Percentiles rank a stretch among this genome's conserved stretches.
phyloP scores from a whole-genome alignment of 2,888 invertebrate species.

The Rhyacophila evoluta region DNA sequence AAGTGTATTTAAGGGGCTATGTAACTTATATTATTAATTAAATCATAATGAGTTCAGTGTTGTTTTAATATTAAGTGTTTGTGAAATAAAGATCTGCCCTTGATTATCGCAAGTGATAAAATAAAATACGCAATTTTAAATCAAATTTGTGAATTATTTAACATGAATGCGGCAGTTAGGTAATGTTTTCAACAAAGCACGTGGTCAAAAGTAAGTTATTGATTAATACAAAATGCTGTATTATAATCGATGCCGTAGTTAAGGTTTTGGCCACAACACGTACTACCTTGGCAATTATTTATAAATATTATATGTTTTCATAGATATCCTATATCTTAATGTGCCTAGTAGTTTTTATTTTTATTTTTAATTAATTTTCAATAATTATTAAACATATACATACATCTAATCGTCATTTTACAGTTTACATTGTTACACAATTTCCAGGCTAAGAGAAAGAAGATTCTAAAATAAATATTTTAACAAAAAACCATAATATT shows the following conservation, averaged over 20 bases:
- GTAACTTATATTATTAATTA: not conserved
- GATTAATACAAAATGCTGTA: slow-evolving; percentile 25
- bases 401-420: no score
- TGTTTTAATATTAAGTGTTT: not conserved
- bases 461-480: no score
- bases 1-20: not conserved
- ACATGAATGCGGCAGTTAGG: not conserved
- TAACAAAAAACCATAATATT: no score
- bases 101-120: not conserved
- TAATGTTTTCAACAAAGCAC: slow-evolving; percentile 23
- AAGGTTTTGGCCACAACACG: not conserved
- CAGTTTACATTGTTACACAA: no score
- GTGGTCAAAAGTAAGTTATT: slow-evolving; percentile 30
- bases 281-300: no score
- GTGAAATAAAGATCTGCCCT: not conserved
- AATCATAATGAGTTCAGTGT: not conserved
- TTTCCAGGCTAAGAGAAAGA: no score
- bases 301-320: no score
- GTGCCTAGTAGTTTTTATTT: no score
- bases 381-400: no score
- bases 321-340: no score
- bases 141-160: not conserved
- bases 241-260: slow-evolving; percentile 36
- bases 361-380: no score
- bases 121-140: not conserved